These are phyloP conservation scores for Adoxophyes honmai DNA, from an alignment of 1,140 invertebrate genomes.

Conservation along the genomic window DNA sequence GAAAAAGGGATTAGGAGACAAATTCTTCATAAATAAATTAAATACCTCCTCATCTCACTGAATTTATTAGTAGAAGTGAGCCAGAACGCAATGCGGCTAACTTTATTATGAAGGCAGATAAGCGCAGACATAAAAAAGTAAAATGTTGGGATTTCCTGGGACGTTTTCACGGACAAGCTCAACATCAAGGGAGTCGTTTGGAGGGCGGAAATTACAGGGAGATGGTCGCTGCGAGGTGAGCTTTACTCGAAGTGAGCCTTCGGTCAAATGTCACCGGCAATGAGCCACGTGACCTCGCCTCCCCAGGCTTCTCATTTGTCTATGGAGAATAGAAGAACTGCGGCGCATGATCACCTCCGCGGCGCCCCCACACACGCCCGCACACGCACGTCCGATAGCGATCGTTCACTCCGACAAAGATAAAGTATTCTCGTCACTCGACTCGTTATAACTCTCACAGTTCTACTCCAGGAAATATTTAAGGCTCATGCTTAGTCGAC, in stretches of 20 bases:
- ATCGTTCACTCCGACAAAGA: conserved; percentile 28
- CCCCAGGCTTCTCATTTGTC: conserved; percentile 33
- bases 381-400: conserved; percentile 16
- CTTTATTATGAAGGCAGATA: conserved; percentile 34
- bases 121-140: conserved; percentile 43
- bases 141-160: conserved; percentile 40
- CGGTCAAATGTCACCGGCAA: conserved; percentile 42
- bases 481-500: background rate
- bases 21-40: conserved; percentile 16
- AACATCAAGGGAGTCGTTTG: conserved; percentile 46
- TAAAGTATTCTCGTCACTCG: conserved; percentile 19
- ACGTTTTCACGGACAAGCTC: conserved; percentile 33
- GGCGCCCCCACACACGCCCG: conserved; percentile 8
- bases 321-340: conserved; percentile 22
- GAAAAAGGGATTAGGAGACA: background rate
- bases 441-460: conserved; percentile 14
- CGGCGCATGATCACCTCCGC: conserved; percentile 25
- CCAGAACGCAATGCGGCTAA: conserved; percentile 27
- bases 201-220: conserved; percentile 49
- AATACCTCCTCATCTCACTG: conserved; percentile 13
- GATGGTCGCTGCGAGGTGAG: conserved; percentile 36
- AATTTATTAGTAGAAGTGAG: conserved; percentile 18
- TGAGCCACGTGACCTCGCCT: conserved; percentile 32
- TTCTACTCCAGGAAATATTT: conserved; percentile 3
- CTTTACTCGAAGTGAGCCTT: conserved; percentile 36